Evolutionary conservation across 2,888 invertebrate genomes (phyloP), one percentile per base, ranked within the genome.

Genomic region (Stenoptilia bipunctidactyla): DNA sequence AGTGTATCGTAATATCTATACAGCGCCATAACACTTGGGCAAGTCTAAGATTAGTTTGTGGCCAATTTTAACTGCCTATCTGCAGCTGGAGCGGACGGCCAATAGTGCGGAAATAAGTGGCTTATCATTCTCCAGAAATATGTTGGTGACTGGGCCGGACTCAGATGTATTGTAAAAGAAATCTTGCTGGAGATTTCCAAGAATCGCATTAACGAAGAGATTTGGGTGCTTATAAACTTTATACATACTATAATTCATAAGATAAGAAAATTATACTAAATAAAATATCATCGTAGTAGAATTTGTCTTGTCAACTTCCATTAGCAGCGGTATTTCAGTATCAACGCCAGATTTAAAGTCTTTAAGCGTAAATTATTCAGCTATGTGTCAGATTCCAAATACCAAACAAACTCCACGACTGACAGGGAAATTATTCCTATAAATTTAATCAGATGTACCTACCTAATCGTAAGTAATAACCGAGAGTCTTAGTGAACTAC

Each of bases 111-210:
- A 79, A 77, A 74, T 75, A 79, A 66, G 60, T 25, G 58, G 45
- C 66, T 69, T 74, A 77, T 77, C 75, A 71, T 71, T 70, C 70
- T 64, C 73, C 75, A 72, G 70, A 68, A 67, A 62, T 63, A 68
- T 56, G 53, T 53, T 61, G 54, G 20, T 27, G 8, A 52, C 80
- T 75, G 80, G 62, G 61, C 48, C 73, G 80, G 48, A 76, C 51
- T 73, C 48, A 37, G 9, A 1, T 14, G 6, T 1, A 1, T 8
- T 40, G 30, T 34, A 45, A 25, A 39, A 13, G 13, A 8, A 30
- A 8, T 34, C 8, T 13, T 4, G 44, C 72, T 72, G 72, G 72
- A 72, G 58, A 68, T 61, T 60, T 68, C 62, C 66, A 62, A 56
- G 15, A n/a, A n/a, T n/a, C n/a, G n/a, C n/a, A n/a, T 43, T 36